These are phyloP conservation scores for Nebria salina DNA, from an alignment of 2,888 invertebrate species.

Conservation along the genomic window DNA sequence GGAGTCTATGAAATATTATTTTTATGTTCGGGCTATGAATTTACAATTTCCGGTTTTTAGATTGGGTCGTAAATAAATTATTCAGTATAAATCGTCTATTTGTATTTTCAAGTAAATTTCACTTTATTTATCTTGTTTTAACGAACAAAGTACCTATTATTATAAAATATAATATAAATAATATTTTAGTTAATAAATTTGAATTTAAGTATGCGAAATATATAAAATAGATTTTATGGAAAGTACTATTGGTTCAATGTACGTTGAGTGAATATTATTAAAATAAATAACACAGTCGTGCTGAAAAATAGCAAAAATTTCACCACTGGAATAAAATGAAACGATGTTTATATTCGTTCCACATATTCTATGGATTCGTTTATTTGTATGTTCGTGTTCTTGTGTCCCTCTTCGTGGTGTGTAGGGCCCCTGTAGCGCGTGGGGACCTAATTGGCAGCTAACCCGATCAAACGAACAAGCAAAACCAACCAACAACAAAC, in stretches of 20 bases:
- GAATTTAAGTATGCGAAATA: no score
- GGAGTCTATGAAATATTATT: neutral
- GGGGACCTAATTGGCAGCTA: slow-evolving; percentile 23
- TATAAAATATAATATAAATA: no score
- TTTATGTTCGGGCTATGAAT: neutral
- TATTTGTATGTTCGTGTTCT: slow-evolving; percentile 6
- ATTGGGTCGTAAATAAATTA: neutral
- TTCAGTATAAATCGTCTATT: no score
- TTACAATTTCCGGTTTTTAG: slow-evolving; percentile 5
- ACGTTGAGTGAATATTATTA: no score
- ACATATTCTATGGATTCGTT: neutral
- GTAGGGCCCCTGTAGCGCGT: slow-evolving; percentile 14
- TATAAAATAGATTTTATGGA: no score
- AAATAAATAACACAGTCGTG: no score
- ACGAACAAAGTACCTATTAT: no score
- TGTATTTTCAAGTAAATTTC: no score
- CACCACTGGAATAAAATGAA: neutral
- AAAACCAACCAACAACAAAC: neutral
- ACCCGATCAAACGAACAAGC: slow-evolving; percentile 21
- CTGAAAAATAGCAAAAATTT: no score
- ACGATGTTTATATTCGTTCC: neutral
- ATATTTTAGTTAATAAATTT: no score
- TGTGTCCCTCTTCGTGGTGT: neutral
- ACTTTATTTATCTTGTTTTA: no score
- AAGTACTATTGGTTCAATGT: no score